These are phyloP conservation scores for Oppia nitens DNA, from an alignment of 1,140 invertebrate genomes.

Conservation along the genomic window DNA sequence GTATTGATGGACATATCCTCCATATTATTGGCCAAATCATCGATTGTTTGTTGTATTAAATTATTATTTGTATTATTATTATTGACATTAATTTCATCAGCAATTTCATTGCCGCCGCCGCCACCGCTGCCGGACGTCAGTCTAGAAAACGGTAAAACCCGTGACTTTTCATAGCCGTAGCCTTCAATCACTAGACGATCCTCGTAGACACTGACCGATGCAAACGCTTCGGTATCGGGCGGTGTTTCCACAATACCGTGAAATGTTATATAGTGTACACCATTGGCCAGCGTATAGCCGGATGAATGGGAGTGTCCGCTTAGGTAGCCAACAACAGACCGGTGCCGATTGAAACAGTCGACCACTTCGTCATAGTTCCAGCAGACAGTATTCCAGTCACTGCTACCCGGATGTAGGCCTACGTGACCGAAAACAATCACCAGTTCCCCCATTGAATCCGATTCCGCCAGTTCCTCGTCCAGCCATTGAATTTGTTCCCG, in stretches of 20 bases:
- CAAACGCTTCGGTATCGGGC: conserved; percentile 23
- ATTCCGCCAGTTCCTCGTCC: conserved; percentile 21
- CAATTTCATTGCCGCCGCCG: too few relatives aligned
- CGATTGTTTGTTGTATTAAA: too few relatives aligned
- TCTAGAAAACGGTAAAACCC: too few relatives aligned
- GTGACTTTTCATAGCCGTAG: conserved; percentile 18
- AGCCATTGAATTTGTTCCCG: conserved; percentile 28
- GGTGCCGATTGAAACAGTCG: conserved; percentile 21
- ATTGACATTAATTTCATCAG: too few relatives aligned
- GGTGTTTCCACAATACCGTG: conserved; percentile 26
- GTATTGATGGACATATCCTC: too few relatives aligned
- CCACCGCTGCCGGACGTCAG: too few relatives aligned
- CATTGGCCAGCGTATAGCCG: conserved; percentile 22
- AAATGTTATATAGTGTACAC: conserved; percentile 26
- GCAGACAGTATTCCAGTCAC: conserved; percentile 21
- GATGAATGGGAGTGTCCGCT: conserved; percentile 27
- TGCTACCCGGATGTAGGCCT: conserved; percentile 22
- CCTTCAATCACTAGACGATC: conserved; percentile 19
- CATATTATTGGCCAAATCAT: too few relatives aligned
- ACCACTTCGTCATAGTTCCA: conserved; percentile 28
- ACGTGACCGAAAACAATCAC: conserved; percentile 26
- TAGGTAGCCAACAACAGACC: conserved; percentile 25
- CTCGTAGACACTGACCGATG: conserved; percentile 24
- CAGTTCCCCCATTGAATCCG: conserved; percentile 20
- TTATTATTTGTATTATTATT: too few relatives aligned